A percentile compares a stretch with the other conserved stretches of the same genome.
Evolutionary conservation across 2,113 vertebrate genomes (phyloP).

Genomic region (Tupaia chinensis): DNA sequence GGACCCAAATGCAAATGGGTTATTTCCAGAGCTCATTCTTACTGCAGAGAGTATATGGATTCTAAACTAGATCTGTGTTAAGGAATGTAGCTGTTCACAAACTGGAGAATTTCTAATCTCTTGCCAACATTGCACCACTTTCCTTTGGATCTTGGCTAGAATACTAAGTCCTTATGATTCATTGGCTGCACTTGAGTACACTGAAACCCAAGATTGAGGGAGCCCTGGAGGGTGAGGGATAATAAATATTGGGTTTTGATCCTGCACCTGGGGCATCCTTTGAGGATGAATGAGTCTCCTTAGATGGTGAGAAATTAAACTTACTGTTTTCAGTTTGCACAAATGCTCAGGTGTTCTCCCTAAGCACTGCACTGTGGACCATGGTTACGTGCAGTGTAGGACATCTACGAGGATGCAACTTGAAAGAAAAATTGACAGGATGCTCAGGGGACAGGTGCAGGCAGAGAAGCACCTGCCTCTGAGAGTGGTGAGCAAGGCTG

Average conservation of each 20-base stretch:
- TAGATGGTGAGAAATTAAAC: neutral
- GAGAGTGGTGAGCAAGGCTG: neutral
- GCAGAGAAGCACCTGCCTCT: neutral
- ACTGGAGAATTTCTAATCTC: neutral
- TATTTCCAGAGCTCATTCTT: neutral
- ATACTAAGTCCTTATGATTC: neutral
- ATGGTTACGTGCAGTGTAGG: neutral
- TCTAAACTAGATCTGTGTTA: neutral
- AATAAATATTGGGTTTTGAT: neutral
- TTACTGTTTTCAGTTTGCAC: neutral
- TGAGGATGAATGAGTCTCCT: neutral
- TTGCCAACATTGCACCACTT: neutral
- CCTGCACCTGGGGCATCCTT: neutral
- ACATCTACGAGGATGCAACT: neutral
- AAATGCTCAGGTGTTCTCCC: neutral
- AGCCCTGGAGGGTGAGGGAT: neutral
- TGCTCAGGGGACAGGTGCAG: neutral
- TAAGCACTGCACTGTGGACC: neutral
- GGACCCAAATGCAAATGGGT: neutral
- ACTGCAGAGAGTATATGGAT: neutral
- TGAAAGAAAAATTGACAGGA: neutral
- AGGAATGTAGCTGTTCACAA: neutral
- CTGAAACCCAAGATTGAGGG: neutral
- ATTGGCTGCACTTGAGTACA: neutral
- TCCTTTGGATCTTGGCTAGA: neutral